Evolutionary conservation across 2,797 vertebrate genomes (phyloP), one percentile per base, ranked within the genome.

Genomic region (Centroberyx gerrardi): DNA sequence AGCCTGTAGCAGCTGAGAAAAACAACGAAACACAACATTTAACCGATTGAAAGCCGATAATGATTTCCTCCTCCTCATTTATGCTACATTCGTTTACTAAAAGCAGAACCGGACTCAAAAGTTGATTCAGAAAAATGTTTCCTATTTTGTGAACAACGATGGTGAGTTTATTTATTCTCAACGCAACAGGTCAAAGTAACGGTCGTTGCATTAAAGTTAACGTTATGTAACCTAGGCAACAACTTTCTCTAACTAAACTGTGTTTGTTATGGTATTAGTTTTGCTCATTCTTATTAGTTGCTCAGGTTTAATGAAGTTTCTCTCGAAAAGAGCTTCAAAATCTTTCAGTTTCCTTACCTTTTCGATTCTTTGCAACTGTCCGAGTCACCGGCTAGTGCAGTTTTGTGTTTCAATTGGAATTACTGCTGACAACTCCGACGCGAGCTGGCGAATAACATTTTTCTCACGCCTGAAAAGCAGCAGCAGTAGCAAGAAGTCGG

Each of bases 391-490:
- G 62, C 9, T 0, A 3, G 10, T 0, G 28, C 12, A 0, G 60
- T 36, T 69, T 42, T 7, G 48, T 27, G 56, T 58, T 33, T 3
- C 13, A 15, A 8, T 31, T 42, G 17, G 49, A 65, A 4, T 63
- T 49, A 58, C 48, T 4, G 29, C 17, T 36, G 59, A 51, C 72
- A 62, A 60, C 75, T 15, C 72, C 72, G 56, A 73, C 62, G 59
- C 56, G 56, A 27, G 76, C 51, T 28, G 84, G 77, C 76, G 60
- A 62, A 74, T 73, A 86, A 81, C 78, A 79, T 78, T 88, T 86
- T 88, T 87, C 80, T 78, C 83, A 74, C 83, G 56, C 58, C 29
- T 59, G 17, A 77, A 49, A 40, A 62, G 22, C 63, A 22, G 17
- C 18, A 18, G 18, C 22, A 27, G 52, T 28, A 59, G 54, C 52